phyloP scores from a whole-genome alignment of 2,888 invertebrate genomes.

The Agapostemon virescens region DNA sequence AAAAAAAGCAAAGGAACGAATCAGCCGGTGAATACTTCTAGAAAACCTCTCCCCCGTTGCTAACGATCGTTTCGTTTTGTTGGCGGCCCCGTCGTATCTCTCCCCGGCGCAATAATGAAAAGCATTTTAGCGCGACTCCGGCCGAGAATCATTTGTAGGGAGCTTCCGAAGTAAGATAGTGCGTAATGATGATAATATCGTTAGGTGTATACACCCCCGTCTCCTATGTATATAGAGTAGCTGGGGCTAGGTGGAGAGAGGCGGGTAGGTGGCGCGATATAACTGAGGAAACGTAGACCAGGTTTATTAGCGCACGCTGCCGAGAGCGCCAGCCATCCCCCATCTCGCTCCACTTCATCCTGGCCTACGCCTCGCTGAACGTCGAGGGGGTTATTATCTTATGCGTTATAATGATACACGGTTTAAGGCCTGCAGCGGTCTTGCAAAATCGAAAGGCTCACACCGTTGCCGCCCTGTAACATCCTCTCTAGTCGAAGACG shows the following conservation, averaged over 20 bases:
- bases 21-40: neutral
- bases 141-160: conserved; percentile 68
- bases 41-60: conserved; percentile 22
- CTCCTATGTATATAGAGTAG: conserved; percentile 41
- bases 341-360: conserved; percentile 77
- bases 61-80: conserved; percentile 60
- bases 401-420: conserved; percentile 76
- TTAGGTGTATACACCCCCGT: conserved; percentile 66
- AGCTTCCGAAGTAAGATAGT: conserved; percentile 74
- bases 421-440: conserved; percentile 63
- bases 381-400: conserved; percentile 79
- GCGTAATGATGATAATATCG: conserved; percentile 77
- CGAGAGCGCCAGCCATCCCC: conserved; percentile 69
- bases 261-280: conserved; percentile 69
- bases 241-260: conserved; percentile 40
- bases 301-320: conserved; percentile 79
- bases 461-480: conserved; percentile 13
- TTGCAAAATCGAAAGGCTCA: conserved; percentile 68
- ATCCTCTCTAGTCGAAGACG: neutral
- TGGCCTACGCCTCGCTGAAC: conserved; percentile 77
- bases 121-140: conserved; percentile 62
- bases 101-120: conserved; percentile 62
- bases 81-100: conserved; percentile 33
- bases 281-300: conserved; percentile 76
- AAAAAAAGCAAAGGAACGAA: conserved; percentile 13